A percentile compares a stretch with the other conserved stretches of the same genome.
Conservation (phyloP, 1,140 invertebrate species). For the Ips typographus region DNA sequence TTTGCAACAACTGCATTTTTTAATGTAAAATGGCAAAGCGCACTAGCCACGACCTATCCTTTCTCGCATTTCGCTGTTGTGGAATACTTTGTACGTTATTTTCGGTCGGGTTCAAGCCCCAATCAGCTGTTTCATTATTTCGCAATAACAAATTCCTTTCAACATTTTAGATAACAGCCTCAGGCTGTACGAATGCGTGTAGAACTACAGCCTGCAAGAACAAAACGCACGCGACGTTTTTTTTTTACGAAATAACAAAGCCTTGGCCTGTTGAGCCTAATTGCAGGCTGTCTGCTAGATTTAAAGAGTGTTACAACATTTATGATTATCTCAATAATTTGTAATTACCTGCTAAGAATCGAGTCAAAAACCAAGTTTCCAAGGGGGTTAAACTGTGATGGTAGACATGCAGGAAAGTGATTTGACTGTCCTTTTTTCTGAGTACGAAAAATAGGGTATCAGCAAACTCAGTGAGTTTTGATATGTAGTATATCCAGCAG, state of each 20-base stretch:
- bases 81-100: no score
- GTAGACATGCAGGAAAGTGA: slow-evolving; percentile 90
- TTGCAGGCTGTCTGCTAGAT: no score
- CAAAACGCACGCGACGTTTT: no score
- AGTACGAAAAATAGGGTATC: slow-evolving; percentile 93
- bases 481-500: slow-evolving; percentile 97
- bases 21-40: slow-evolving; percentile 13
- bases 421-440: slow-evolving; percentile 90
- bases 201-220: no score
- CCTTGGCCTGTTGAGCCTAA: neutral
- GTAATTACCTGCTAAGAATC: slow-evolving; percentile 82
- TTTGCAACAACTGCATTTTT: slow-evolving; percentile 20
- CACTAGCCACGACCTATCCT: slow-evolving; percentile 14
- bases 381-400: slow-evolving; percentile 94
- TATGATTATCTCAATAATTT: no score
- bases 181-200: no score
- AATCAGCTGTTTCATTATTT: no score
- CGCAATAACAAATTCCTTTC: no score
- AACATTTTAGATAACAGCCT: no score
- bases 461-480: slow-evolving; percentile 93
- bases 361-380: slow-evolving; percentile 94
- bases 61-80: slow-evolving; percentile 9
- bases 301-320: no score
- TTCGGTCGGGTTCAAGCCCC: no score
- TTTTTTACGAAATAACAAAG: neutral